These are phyloP conservation scores for Choloepus hoffmanni DNA, from an alignment of 2,113 vertebrate genomes.

Conservation along the genomic window DNA sequence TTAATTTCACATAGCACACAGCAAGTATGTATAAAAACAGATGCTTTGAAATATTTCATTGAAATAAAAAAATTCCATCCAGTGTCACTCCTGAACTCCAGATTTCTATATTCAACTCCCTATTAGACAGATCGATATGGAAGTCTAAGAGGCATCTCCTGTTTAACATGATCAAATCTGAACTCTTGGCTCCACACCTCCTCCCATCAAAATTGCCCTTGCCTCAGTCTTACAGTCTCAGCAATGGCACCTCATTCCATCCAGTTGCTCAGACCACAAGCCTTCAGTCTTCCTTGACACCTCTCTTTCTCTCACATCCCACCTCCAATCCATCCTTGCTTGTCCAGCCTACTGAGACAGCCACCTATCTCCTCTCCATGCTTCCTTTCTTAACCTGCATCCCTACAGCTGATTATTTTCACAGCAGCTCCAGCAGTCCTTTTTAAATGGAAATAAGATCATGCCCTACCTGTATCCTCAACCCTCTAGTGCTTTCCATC, in stretches of 20 bases:
- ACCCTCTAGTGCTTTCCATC: neutral
- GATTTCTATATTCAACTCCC: neutral
- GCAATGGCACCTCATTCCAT: fast-evolving
- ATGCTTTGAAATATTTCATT: neutral
- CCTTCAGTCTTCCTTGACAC: neutral
- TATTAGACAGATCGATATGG: neutral
- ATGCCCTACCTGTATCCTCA: neutral
- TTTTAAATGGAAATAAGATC: neutral
- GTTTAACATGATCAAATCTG: neutral
- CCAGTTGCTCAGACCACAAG: neutral
- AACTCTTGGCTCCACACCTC: neutral
- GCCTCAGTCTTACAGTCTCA: neutral
- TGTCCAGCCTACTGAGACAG: neutral
- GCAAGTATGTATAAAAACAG: neutral
- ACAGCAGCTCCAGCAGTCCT: neutral
- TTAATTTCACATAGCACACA: neutral
- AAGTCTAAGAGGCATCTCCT: neutral
- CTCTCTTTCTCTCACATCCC: neutral
- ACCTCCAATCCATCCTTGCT: neutral
- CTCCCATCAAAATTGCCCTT: neutral
- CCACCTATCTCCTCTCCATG: neutral
- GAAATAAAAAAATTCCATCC: too few relatives aligned
- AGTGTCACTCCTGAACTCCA: neutral
- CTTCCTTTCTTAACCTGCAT: neutral
- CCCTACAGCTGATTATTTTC: neutral